These are phyloP conservation scores for Anabacerthia variegaticeps DNA, from an alignment of 2,797 vertebrate species.

Conservation along the genomic window DNA sequence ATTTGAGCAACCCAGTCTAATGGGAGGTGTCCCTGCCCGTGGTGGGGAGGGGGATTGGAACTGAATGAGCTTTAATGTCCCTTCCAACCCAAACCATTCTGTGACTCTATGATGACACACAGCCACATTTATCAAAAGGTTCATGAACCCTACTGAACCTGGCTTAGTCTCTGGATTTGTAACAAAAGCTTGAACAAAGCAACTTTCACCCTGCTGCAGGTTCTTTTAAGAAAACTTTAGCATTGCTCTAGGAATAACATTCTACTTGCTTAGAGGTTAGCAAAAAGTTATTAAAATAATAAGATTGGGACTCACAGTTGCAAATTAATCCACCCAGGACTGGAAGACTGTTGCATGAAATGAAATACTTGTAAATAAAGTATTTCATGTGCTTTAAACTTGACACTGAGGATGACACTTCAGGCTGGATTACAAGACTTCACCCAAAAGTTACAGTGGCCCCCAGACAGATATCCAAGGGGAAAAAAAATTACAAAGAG, in stretches of 20 bases:
- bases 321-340: constrained; percentile 11
- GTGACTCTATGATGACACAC: not conserved
- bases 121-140: not conserved
- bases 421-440: not conserved
- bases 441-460: not conserved
- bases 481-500: not conserved
- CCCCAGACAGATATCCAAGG: not conserved
- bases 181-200: constrained; percentile 34
- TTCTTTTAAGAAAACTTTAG: constrained; percentile 8
- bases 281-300: constrained; percentile 62
- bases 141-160: not conserved
- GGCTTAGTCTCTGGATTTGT: not conserved
- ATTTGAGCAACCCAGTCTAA: not conserved
- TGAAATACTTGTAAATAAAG: constrained; percentile 29
- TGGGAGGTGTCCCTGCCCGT: not conserved
- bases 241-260: constrained; percentile 9
- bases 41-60: not conserved
- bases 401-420: not conserved
- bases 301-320: constrained; percentile 6
- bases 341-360: constrained; percentile 2
- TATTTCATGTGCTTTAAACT: not conserved
- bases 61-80: not conserved
- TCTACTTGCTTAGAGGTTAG: constrained; percentile 34
- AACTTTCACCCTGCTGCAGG: not conserved
- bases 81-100: not conserved